A percentile compares a stretch with the other conserved stretches of the same genome.
Evolutionary conservation across 1,140 invertebrate species (phyloP).

Genomic region (Lepidostoma basale): DNA sequence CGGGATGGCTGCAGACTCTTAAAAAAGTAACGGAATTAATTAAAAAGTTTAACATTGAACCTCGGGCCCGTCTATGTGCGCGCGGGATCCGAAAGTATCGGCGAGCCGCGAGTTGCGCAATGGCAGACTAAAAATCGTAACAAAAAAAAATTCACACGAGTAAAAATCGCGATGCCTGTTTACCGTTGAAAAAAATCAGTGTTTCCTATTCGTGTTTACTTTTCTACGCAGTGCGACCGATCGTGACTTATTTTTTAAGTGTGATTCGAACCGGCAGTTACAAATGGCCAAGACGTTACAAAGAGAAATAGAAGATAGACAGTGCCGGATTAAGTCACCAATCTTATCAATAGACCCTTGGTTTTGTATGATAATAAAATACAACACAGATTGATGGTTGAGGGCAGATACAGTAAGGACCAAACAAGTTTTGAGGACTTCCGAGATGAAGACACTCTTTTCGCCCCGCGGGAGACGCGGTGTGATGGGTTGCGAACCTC

Average conservation of each 20-base stretch:
- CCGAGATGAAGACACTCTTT: too few species aligned
- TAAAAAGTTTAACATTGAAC: slow-evolving; percentile 41
- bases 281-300: slow-evolving; percentile 22
- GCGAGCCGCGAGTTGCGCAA: slow-evolving; percentile 11
- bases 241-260: slow-evolving; percentile 1
- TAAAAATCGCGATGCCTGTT: slow-evolving; percentile 13
- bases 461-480: too few species aligned
- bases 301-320: slow-evolving; percentile 23
- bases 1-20: not conserved
- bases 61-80: not conserved
- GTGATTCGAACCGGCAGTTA: slow-evolving; percentile 11
- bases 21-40: slow-evolving; percentile 44
- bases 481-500: too few species aligned
- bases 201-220: slow-evolving; percentile 10
- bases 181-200: not conserved
- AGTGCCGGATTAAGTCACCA: too few species aligned
- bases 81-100: not conserved
- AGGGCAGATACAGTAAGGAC: too few species aligned
- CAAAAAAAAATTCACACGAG: too few species aligned
- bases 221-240: not conserved
- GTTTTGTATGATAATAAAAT: too few species aligned
- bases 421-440: too few species aligned
- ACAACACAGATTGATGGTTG: too few species aligned
- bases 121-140: not conserved
- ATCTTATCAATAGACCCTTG: too few species aligned